Evolutionary conservation across 2,113 vertebrate species (phyloP).

Genomic region (Python bivittatus): DNA sequence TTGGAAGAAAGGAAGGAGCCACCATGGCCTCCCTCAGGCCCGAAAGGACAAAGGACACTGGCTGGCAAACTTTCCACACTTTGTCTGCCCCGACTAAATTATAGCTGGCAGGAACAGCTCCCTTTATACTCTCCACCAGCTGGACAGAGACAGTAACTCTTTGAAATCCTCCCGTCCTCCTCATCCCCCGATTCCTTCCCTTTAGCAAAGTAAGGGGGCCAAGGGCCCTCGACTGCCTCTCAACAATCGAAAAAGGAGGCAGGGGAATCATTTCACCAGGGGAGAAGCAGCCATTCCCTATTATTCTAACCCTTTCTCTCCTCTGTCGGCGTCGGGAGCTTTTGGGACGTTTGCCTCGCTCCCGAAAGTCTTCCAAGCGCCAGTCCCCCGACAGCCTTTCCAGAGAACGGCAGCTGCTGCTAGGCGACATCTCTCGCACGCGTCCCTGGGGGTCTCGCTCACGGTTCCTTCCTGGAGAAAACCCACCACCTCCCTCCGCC

Average conservation of each 20-base stretch:
- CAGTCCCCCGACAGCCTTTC: neutral
- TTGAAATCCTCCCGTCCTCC: neutral
- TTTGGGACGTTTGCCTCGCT: neutral
- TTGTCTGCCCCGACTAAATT: neutral
- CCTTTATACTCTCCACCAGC: neutral
- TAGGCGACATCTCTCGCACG: neutral
- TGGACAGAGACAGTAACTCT: neutral
- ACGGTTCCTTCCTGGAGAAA: neutral
- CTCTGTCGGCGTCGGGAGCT: neutral
- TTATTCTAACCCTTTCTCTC: neutral
- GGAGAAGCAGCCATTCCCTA: neutral
- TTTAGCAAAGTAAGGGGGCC: neutral
- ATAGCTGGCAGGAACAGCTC: neutral
- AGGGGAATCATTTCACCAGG: neutral
- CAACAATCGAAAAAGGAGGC: no score
- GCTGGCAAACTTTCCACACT: constrained; percentile 63
- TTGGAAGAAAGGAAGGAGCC: neutral
- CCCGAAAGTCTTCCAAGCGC: neutral
- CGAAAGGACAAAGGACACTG: constrained; percentile 45
- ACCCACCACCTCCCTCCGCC: neutral
- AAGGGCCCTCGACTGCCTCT: neutral
- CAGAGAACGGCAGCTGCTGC: neutral
- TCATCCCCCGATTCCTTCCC: neutral
- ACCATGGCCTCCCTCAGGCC: neutral
- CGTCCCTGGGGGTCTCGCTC: neutral